Base-by-base conservation (phyloP, 2,113 vertebrate species). In the Coracopsis vasa region DNA sequence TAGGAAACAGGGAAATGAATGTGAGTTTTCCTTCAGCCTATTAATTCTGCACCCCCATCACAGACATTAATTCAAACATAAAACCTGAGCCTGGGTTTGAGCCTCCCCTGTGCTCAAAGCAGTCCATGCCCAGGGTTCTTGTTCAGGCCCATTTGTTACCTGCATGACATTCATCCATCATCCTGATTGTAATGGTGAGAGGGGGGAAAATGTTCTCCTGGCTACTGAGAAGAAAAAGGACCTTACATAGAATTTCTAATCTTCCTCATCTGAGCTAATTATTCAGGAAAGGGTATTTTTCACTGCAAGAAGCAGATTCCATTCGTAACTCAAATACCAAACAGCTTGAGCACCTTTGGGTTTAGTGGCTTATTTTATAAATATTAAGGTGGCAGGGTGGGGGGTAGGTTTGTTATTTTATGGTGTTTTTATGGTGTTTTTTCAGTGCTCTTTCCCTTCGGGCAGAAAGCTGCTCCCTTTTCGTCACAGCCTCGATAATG, bases 401-500 rank as follows among this genome's bases (percentile, higher is more conserved):
- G 2, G 5, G 11, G 6, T 71, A 19, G 51, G 5, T 23, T 21
- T 48, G 11, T 42, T 50, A 45, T 6, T 27, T 66, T 78, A 35
- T n/a, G 56, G 21, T 58, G 56, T 58, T 6, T 27, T 66, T 78
- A 35, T n/a, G 56, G 21, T 58, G 56, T 58, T 88, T 78, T 87
- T n/a, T n/a, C 0, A 88, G 69, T 77, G 90, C 72, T 72, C 75
- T 90, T 92, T 94, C 86, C 89, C 74, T 73, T 94, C 1, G 27
- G 94, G 95, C 88, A 92, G 83, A 88, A 94, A 91, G 73, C 96
- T 94, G 93, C 73, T 97, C 89, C 83, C 85, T 93, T 93, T 97
- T 97, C 94, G 94, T 97, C 97, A 97, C 81, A 97, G 94, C 94
- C 85, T 73, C 56, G 82, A 81, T 97, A 97, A 98, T 96, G 97